Evolutionary conservation across 2,797 vertebrate genomes (phyloP).

Genomic region (Ptychadena robeensis): DNA sequence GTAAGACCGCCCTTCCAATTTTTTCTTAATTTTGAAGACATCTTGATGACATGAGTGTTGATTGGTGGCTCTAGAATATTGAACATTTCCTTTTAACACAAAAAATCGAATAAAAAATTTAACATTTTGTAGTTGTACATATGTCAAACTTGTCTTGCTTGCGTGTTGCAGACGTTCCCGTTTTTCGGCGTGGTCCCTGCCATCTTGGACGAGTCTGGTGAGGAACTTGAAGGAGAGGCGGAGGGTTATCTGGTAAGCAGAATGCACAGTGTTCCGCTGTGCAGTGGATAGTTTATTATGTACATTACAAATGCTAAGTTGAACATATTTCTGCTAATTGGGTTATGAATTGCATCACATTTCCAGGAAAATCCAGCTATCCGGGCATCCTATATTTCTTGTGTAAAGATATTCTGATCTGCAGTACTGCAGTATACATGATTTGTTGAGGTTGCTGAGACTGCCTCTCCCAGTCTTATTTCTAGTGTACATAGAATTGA

Average conservation of each 20-base stretch:
- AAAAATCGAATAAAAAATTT: too few relatives aligned
- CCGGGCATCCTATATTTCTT: background rate
- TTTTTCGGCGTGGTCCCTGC: conserved; percentile 96
- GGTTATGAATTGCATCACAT: too few relatives aligned
- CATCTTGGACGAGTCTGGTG: conserved; percentile 90
- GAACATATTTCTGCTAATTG: too few relatives aligned
- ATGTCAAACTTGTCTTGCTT: background rate
- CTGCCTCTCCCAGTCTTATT: background rate
- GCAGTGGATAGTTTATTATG: background rate
- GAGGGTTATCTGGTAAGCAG: conserved; percentile 91
- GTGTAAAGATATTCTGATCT: background rate
- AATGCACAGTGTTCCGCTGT: background rate
- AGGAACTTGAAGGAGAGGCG: conserved; percentile 92
- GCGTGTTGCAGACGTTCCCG: conserved; percentile 84
- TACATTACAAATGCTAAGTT: too few relatives aligned
- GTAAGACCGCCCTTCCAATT: too few relatives aligned
- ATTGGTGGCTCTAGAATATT: too few relatives aligned
- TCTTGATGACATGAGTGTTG: too few relatives aligned
- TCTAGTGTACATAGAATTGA: background rate
- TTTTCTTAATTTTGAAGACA: too few relatives aligned
- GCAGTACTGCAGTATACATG: background rate
- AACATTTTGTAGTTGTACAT: background rate
- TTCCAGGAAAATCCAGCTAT: too few relatives aligned
- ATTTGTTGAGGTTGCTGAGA: background rate
- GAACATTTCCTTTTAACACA: too few relatives aligned